A percentile compares a stretch with the other conserved stretches of the same genome.
These are phyloP conservation scores for Papilio protenor DNA, from an alignment of 2,888 invertebrate genomes.

Conservation along the genomic window DNA sequence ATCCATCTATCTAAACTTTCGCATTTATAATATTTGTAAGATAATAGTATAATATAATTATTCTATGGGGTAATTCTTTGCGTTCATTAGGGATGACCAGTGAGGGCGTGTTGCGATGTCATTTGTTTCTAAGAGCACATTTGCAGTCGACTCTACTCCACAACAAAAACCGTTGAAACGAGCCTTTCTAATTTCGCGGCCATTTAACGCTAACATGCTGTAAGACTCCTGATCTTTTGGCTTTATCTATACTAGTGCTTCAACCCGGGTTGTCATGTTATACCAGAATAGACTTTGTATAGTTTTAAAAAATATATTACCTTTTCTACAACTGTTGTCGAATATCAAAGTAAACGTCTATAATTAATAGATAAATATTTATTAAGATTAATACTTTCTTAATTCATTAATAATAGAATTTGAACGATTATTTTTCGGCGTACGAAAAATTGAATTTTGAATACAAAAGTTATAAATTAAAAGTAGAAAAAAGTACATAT, in stretches of 20 bases:
- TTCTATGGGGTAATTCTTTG: background rate
- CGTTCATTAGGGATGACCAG: slow-evolving; percentile 11
- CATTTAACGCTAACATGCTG: slow-evolving; percentile 45
- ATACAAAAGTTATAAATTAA: too few relatives aligned
- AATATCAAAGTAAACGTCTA: too few relatives aligned
- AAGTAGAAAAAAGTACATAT: background rate
- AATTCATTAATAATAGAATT: too few relatives aligned
- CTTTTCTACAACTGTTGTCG: too few relatives aligned
- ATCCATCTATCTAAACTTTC: too few relatives aligned
- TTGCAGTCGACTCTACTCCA: background rate
- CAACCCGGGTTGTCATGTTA: slow-evolving; percentile 37
- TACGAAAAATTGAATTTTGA: too few relatives aligned
- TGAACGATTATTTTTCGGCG: too few relatives aligned
- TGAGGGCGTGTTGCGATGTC: slow-evolving; percentile 18
- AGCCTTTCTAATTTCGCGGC: slow-evolving; percentile 42
- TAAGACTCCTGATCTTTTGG: slow-evolving; percentile 27
- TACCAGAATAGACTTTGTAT: too few relatives aligned
- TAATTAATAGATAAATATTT: too few relatives aligned
- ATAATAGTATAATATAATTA: background rate
- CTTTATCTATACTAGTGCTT: slow-evolving; percentile 30
- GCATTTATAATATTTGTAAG: too few relatives aligned
- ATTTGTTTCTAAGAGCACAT: slow-evolving; percentile 3
- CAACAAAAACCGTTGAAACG: slow-evolving; percentile 44
- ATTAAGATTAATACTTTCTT: too few relatives aligned
- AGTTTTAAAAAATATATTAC: too few relatives aligned